Evolutionary conservation across 1,140 invertebrate genomes (phyloP).

Genomic region (Leptestheria dahalacensis): DNA sequence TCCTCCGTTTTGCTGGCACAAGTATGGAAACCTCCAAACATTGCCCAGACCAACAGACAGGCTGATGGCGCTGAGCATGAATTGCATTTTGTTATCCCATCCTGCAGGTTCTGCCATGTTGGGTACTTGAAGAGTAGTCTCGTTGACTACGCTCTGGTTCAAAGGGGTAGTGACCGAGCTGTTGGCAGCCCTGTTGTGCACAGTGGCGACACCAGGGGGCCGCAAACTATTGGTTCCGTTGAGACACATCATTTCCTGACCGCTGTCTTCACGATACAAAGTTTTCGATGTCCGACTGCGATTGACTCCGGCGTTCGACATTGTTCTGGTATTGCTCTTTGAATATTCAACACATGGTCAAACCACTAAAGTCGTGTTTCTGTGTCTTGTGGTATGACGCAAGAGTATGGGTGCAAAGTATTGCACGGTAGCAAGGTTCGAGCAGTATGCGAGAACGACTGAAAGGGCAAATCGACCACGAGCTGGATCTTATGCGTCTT

Average conservation of each 20-base stretch:
- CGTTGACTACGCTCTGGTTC: conserved; percentile 7
- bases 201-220: background rate
- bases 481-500: background rate
- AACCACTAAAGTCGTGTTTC: no score
- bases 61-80: conserved; percentile 77
- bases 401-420: no score
- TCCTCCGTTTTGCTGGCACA: conserved; percentile 88
- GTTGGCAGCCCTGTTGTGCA: background rate
- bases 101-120: conserved; percentile 23
- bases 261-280: conserved; percentile 13
- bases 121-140: conserved; percentile 22
- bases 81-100: conserved; percentile 55
- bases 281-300: background rate
- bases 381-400: background rate
- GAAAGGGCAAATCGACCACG: background rate
- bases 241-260: conserved; percentile 15
- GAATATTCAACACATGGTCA: no score
- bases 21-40: conserved; percentile 89
- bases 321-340: no score
- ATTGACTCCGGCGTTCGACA: background rate
- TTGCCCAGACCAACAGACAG: conserved; percentile 83
- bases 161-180: no score
- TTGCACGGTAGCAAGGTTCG: background rate
- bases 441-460: background rate
- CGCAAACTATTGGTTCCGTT: background rate